These are phyloP conservation scores for Sciurus carolinensis DNA, from an alignment of 2,797 vertebrate genomes.

Conservation along the genomic window DNA sequence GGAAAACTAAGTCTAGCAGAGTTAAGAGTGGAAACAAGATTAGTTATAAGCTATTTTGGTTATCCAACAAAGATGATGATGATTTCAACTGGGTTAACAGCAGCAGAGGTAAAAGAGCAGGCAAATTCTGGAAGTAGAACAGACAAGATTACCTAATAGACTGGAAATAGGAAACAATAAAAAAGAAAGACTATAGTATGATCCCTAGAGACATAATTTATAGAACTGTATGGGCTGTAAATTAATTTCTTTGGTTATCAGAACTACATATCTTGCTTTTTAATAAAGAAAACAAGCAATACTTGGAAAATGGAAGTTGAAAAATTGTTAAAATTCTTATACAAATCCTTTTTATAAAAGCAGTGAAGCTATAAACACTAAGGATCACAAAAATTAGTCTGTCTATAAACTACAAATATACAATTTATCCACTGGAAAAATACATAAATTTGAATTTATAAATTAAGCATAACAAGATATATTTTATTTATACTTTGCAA, in stretches of 20 bases:
- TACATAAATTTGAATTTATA: constrained; percentile 45
- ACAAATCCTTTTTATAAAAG: constrained; percentile 59
- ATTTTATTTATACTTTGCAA: constrained; percentile 43
- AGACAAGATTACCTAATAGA: neutral
- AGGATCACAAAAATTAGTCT: constrained; percentile 50
- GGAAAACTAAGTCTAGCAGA: neutral
- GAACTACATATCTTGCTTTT: constrained; percentile 20
- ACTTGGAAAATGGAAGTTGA: constrained; percentile 12
- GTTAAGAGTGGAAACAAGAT: neutral
- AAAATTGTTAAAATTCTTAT: neutral
- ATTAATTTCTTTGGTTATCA: constrained; percentile 40
- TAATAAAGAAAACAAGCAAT: constrained; percentile 27
- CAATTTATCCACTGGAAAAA: constrained; percentile 55
- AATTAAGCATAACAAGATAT: constrained; percentile 49
- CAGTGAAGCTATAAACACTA: constrained; percentile 48
- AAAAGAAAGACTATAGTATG: neutral
- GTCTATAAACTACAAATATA: constrained; percentile 24
- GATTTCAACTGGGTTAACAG: neutral
- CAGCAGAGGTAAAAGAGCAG: neutral
- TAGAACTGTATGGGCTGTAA: neutral
- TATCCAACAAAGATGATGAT: neutral
- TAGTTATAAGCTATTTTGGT: neutral
- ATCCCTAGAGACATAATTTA: neutral
- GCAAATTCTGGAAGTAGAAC: neutral
- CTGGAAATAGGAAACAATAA: neutral